These are phyloP conservation scores for Gopherus flavomarginatus DNA, from an alignment of 2,113 vertebrate genomes.

Conservation along the genomic window DNA sequence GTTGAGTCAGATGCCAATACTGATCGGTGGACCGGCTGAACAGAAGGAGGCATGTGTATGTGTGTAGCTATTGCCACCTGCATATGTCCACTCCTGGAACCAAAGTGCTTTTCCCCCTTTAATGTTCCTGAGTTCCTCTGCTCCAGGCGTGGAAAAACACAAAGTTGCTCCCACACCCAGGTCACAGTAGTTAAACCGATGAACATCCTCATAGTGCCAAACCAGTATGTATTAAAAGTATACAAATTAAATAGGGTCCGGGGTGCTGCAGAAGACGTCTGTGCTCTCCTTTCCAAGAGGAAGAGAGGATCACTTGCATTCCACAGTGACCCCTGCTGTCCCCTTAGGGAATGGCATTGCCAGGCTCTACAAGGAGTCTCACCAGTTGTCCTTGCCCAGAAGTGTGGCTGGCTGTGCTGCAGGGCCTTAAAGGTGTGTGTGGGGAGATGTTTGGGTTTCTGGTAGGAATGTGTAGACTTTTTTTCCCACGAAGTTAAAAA, in stretches of 20 bases:
- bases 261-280: neutral
- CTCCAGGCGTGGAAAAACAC: neutral
- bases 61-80: neutral
- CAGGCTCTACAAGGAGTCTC: neutral
- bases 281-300: neutral
- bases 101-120: neutral
- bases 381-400: neutral
- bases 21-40: neutral
- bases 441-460: neutral
- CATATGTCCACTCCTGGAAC: neutral
- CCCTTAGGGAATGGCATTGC: neutral
- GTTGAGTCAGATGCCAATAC: neutral
- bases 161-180: neutral
- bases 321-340: neutral
- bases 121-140: neutral
- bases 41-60: neutral
- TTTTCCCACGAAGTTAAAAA: neutral
- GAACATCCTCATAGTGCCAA: neutral
- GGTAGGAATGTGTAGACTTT: neutral
- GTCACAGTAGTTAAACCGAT: neutral
- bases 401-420: neutral
- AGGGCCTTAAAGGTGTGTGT: neutral
- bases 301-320: neutral
- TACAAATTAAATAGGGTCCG: neutral
- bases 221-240: neutral